phyloP scores from a whole-genome alignment of 1,140 invertebrate species.

The Lucilia sericata region DNA sequence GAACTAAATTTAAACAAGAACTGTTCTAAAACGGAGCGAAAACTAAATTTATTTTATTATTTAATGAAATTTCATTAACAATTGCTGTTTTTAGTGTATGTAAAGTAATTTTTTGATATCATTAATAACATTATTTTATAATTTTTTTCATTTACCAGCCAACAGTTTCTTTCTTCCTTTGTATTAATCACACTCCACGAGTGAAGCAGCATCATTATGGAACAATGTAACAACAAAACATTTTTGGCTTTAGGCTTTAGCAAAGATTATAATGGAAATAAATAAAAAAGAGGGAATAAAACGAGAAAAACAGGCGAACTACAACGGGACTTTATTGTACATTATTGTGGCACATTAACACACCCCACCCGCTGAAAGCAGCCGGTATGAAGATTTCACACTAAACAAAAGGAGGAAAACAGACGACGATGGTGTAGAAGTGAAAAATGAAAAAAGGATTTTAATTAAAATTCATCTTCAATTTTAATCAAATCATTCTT shows the following conservation, averaged over 20 bases:
- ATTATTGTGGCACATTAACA: slow-evolving; percentile 22
- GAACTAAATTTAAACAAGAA: no score
- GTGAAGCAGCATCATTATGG: not conserved
- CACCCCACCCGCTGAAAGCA: not conserved
- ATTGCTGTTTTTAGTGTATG: not conserved
- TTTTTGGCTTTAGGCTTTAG: slow-evolving; percentile 18
- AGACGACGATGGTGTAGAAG: not conserved
- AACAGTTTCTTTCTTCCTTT: not conserved
- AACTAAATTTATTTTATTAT: no score
- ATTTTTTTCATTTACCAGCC: not conserved
- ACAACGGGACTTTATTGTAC: not conserved
- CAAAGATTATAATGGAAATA: not conserved
- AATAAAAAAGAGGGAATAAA: not conserved
- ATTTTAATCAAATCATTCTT: slow-evolving; percentile 68
- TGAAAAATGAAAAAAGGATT: slow-evolving; percentile 52
- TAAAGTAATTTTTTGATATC: not conserved
- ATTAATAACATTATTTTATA: not conserved
- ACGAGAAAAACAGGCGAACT: not conserved
- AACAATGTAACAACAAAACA: slow-evolving; percentile 10
- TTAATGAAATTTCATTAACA: no score
- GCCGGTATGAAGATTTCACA: not conserved
- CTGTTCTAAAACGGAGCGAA: no score
- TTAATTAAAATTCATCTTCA: slow-evolving; percentile 69
- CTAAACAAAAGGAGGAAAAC: not conserved
- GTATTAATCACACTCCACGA: not conserved